Conservation (phyloP, 1,140 invertebrate genomes). For the Wiebesia pumilae region DNA sequence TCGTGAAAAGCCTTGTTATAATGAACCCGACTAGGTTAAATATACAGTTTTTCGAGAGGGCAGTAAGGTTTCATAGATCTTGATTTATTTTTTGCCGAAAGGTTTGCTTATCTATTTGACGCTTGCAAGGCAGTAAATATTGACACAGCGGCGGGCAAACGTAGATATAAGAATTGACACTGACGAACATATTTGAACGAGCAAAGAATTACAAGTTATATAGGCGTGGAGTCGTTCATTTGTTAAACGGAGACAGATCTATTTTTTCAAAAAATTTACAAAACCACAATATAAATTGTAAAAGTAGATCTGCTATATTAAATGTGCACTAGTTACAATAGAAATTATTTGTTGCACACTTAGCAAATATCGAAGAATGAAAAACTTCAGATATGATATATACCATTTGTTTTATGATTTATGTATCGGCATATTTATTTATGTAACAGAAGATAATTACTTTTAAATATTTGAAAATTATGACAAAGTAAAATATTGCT, state of each 20-base stretch:
- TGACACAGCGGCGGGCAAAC: constrained; percentile 58
- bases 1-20: constrained; percentile 2
- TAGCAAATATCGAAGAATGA: neutral
- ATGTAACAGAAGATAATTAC: too few relatives aligned
- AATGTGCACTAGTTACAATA: neutral
- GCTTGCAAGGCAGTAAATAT: constrained; percentile 65
- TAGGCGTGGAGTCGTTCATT: neutral
- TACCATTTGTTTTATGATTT: neutral
- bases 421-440: neutral
- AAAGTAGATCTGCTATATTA: neutral
- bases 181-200: constrained; percentile 59
- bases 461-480: too few relatives aligned
- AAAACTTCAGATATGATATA: neutral
- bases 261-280: constrained; percentile 5
- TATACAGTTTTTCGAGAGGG: constrained; percentile 4
- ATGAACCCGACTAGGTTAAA: constrained; percentile 47
- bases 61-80: constrained; percentile 27
- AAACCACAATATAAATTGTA: neutral
- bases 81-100: constrained; percentile 51
- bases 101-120: constrained; percentile 66
- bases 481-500: too few relatives aligned
- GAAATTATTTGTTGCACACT: neutral
- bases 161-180: constrained; percentile 59
- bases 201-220: constrained; percentile 5
- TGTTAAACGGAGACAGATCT: neutral